These are phyloP conservation scores for Pandemis cinnamomeana DNA, from an alignment of 2,888 invertebrate genomes.

Conservation along the genomic window DNA sequence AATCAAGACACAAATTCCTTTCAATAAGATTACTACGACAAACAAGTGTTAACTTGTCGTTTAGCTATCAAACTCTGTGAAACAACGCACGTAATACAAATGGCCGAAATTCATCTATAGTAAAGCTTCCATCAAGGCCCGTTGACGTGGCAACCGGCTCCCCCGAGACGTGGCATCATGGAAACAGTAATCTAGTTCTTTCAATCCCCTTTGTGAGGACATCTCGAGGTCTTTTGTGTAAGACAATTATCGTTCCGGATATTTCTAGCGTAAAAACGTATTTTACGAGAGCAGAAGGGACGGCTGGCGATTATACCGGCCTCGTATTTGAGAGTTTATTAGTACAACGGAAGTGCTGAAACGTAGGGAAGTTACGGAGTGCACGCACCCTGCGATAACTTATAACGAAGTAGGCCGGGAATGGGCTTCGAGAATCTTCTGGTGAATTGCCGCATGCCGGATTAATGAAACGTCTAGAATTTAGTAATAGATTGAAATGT, in stretches of 20 bases:
- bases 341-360: constrained; percentile 38
- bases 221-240: constrained; percentile 73
- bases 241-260: constrained; percentile 76
- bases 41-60: not conserved
- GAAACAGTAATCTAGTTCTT: constrained; percentile 75
- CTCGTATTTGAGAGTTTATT: constrained; percentile 50
- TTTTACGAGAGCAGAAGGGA: constrained; percentile 61
- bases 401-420: constrained; percentile 19
- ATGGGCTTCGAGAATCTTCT: constrained; percentile 4
- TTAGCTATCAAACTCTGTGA: not conserved
- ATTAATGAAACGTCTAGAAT: not conserved
- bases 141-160: constrained; percentile 46
- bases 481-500: not conserved
- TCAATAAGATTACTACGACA: not conserved
- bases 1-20: not conserved
- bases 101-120: constrained; percentile 22
- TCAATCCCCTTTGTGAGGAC: constrained; percentile 75
- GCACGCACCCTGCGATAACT: constrained; percentile 16
- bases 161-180: constrained; percentile 50
- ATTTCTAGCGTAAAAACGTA: constrained; percentile 68
- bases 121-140: constrained; percentile 35
- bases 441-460: not conserved
- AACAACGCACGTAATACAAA: constrained; percentile 18
- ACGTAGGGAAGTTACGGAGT: constrained; percentile 28
- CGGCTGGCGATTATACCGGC: constrained; percentile 45